phyloP scores from a whole-genome alignment of 2,113 vertebrate species.

The Ceyx margarethae region DNA sequence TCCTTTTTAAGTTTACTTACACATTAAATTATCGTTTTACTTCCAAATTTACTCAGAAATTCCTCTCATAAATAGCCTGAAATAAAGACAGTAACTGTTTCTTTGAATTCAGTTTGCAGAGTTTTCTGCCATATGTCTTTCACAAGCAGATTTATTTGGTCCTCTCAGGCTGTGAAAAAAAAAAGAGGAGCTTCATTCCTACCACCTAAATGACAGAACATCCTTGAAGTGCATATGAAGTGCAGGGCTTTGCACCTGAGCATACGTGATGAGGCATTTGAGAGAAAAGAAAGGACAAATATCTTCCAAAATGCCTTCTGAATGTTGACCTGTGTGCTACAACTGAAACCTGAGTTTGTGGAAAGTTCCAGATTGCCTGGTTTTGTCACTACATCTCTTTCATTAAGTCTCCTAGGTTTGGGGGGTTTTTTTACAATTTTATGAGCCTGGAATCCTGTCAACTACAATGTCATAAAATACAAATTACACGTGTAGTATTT shows the following conservation, averaged over 20 bases:
- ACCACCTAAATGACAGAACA: not conserved
- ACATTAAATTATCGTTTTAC: not conserved
- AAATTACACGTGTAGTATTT: not conserved
- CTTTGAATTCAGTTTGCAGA: not conserved
- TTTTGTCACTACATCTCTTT: not conserved
- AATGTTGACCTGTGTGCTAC: not conserved
- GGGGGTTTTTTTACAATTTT: not conserved
- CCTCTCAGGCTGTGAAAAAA: not conserved
- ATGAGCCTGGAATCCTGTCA: not conserved
- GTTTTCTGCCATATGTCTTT: not conserved
- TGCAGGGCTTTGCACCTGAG: not conserved
- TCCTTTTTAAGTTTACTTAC: not conserved
- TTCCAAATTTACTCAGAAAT: not conserved
- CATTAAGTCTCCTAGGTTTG: not conserved
- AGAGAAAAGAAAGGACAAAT: not conserved
- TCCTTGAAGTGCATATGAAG: not conserved
- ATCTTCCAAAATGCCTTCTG: not conserved
- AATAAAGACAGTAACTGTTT: not conserved
- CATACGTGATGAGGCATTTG: not conserved
- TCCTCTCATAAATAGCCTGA: not conserved
- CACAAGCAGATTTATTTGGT: not conserved
- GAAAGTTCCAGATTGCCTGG: not conserved
- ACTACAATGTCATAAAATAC: not conserved
- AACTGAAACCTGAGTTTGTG: not conserved
- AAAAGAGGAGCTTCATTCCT: not conserved